phyloP scores from a whole-genome alignment of 2,888 invertebrate genomes.

The Cordylochernes scorpioides region DNA sequence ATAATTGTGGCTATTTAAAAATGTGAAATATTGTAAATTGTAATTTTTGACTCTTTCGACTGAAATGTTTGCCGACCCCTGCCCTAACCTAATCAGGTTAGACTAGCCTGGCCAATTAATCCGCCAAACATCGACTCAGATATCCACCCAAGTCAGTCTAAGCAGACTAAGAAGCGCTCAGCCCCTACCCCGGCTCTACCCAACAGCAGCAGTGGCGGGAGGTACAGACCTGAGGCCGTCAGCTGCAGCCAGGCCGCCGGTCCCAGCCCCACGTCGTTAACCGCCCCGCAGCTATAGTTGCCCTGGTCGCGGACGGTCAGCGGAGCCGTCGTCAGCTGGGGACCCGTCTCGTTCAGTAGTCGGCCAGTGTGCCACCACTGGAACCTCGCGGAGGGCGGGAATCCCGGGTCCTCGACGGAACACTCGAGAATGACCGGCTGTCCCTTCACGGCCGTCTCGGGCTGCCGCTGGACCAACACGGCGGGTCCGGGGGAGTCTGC shows the following conservation, averaged over 20 bases:
- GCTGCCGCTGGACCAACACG: slow-evolving; percentile 37
- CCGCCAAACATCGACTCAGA: too few species aligned
- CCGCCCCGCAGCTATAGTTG: slow-evolving; percentile 64
- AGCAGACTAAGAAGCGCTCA: too few species aligned
- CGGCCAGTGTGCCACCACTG: slow-evolving; percentile 11
- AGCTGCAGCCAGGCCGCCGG: slow-evolving; percentile 32
- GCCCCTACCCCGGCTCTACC: too few species aligned
- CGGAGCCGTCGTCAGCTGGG: slow-evolving; percentile 32
- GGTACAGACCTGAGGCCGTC: slow-evolving; percentile 14
- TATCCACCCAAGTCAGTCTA: too few species aligned
- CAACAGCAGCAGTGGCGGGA: too few species aligned
- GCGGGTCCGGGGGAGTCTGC: slow-evolving; percentile 62
- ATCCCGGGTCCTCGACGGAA: slow-evolving; percentile 49
- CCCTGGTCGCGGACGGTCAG: slow-evolving; percentile 58
- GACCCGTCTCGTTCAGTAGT: slow-evolving; percentile 6
- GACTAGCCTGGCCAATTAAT: too few species aligned
- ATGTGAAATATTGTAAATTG: too few species aligned
- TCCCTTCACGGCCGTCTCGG: slow-evolving; percentile 44
- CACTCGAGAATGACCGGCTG: slow-evolving; percentile 55
- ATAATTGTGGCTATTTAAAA: too few species aligned
- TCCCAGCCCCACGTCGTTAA: slow-evolving; percentile 56
- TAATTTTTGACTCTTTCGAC: too few species aligned
- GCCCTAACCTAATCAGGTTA: too few species aligned
- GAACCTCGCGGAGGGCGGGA: slow-evolving; percentile 30
- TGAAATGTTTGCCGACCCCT: too few species aligned